A percentile compares a stretch with the other conserved stretches of the same genome.
Conservation (phyloP, 2,797 vertebrate genomes). For the Dallia pectoralis region DNA sequence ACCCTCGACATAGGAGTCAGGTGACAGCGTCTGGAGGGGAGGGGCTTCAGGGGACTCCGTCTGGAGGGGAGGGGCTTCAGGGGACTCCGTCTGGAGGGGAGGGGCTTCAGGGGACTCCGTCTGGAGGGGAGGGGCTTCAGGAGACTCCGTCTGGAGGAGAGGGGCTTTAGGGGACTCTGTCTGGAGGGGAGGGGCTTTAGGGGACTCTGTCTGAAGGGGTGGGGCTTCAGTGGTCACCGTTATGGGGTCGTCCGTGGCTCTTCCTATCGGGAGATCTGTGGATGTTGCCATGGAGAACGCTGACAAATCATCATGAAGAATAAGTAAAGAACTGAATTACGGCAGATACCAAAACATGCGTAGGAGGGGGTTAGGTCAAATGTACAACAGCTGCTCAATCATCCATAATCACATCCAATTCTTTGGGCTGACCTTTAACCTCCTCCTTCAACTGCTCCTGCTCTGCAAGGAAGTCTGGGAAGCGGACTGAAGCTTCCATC, state of each 20-base stretch:
- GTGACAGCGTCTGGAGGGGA: slow-evolving; percentile 40
- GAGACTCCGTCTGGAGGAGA: slow-evolving; percentile 40
- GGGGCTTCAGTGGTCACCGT: slow-evolving; percentile 35
- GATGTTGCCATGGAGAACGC: background rate
- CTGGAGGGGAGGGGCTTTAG: slow-evolving; percentile 48
- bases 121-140: too few species aligned
- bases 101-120: slow-evolving; percentile 35
- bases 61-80: too few species aligned
- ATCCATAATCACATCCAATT: background rate
- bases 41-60: slow-evolving; percentile 35
- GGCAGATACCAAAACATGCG: background rate
- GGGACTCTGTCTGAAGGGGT: slow-evolving; percentile 40
- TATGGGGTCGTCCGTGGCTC: background rate
- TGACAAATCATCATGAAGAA: background rate
- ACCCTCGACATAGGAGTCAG: slow-evolving; percentile 26
- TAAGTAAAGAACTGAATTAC: background rate
- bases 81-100: slow-evolving; percentile 40
- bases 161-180: slow-evolving; percentile 34
- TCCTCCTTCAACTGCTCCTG: slow-evolving; percentile 55
- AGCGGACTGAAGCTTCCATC: slow-evolving; percentile 75
- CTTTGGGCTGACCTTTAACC: slow-evolving; percentile 65
- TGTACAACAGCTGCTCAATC: background rate
- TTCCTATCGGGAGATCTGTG: background rate
- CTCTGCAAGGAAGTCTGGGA: slow-evolving; percentile 75
- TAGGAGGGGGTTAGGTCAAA: background rate